Evolutionary conservation across 2,888 invertebrate genomes (phyloP).

Genomic region (Pelosia muscerda): DNA sequence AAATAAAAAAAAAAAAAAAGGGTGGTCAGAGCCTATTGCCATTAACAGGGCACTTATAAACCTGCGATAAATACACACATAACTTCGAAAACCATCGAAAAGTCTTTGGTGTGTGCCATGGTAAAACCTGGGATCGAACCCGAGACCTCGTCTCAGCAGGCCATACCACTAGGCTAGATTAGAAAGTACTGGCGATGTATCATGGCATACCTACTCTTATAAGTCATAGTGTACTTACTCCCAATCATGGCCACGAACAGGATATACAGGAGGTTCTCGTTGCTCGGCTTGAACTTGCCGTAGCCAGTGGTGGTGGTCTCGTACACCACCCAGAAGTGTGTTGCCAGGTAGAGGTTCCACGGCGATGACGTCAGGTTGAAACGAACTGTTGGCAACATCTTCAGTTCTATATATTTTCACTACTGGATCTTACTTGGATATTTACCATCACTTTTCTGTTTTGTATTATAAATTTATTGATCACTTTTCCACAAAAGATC

Average conservation of each 20-base stretch:
- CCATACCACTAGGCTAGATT: too few relatives aligned
- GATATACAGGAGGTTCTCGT: conserved; percentile 62
- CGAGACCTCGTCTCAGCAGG: too few relatives aligned
- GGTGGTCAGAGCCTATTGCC: too few relatives aligned
- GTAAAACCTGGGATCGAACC: too few relatives aligned
- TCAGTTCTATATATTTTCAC: background rate
- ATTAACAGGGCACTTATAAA: too few relatives aligned
- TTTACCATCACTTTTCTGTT: background rate
- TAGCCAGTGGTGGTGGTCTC: conserved; percentile 74
- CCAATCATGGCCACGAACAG: conserved; percentile 68
- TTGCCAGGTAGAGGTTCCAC: conserved; percentile 69
- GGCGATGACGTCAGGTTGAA: conserved; percentile 71
- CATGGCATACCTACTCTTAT: too few relatives aligned
- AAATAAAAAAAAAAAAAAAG: too few relatives aligned
- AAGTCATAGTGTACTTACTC: conserved; percentile 49
- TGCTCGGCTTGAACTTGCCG: conserved; percentile 68
- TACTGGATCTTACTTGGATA: background rate
- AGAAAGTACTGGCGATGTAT: too few relatives aligned
- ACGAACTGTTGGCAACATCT: conserved; percentile 55
- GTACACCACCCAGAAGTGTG: conserved; percentile 76
- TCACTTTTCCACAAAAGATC: too few relatives aligned
- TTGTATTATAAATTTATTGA: background rate
- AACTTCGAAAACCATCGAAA: too few relatives aligned
- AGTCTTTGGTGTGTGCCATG: too few relatives aligned
- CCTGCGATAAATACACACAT: too few relatives aligned